phyloP scores from a whole-genome alignment of 2,113 vertebrate genomes.

The Psittacus erithacus region DNA sequence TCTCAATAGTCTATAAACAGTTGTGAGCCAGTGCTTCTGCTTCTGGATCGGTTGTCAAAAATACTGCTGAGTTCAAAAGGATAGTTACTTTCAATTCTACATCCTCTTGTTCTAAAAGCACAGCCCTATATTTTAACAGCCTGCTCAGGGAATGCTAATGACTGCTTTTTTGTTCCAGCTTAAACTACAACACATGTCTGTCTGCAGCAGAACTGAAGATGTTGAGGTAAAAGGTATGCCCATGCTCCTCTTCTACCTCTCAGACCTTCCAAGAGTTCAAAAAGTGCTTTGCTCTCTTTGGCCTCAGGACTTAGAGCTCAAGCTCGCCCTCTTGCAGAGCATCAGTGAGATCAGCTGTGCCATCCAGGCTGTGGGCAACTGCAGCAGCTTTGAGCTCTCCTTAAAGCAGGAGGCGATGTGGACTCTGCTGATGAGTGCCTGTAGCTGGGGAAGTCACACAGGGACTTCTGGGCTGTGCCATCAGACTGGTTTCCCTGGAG shows the following conservation, averaged over 20 bases:
- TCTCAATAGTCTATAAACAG: too few species aligned
- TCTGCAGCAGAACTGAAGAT: too few species aligned
- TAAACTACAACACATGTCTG: too few species aligned
- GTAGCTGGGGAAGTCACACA: not conserved
- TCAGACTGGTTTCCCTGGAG: not conserved
- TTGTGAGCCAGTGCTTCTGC: too few species aligned
- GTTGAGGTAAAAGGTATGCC: too few species aligned
- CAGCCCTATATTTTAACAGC: too few species aligned
- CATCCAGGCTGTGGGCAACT: not conserved
- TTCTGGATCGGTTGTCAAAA: too few species aligned
- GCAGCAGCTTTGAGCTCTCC: not conserved
- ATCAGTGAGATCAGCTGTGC: not conserved
- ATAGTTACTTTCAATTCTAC: too few species aligned
- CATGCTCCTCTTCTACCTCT: not conserved
- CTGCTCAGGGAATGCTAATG: too few species aligned
- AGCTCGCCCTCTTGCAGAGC: not conserved
- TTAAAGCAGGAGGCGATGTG: not conserved
- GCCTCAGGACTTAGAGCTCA: not conserved
- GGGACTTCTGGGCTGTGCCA: not conserved
- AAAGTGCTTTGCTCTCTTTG: not conserved
- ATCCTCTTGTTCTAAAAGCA: too few species aligned
- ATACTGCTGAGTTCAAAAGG: too few species aligned
- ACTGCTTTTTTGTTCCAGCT: too few species aligned
- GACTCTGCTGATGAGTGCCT: not conserved
- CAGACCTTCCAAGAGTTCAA: not conserved